Base-by-base conservation (phyloP, 1,140 invertebrate species). In the Acyrthosiphon pisum region DNA sequence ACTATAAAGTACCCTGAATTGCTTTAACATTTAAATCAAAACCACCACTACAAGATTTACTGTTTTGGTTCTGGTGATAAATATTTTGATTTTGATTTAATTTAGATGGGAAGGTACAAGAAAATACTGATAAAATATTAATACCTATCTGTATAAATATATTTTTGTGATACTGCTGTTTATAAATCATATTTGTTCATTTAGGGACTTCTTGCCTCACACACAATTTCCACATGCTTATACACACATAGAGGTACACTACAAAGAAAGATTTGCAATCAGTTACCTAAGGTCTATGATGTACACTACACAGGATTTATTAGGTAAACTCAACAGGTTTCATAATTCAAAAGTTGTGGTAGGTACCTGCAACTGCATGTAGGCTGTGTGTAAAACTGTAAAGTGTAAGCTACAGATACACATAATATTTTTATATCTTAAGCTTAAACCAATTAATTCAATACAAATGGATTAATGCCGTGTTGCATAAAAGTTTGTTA, bases 241-340 rank as follows among this genome's bases (percentile, higher is more conserved):
- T 26, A 83, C 91, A 26, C 93, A 94, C 88, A 88, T 94, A 23
- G 93, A 94, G 23, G 53, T 94, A 26, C 86, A 81, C 20, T 94
- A 90, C 88, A 93, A 94, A 41, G 93, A 94, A 81, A 50, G 93
- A 46, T 94, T 89, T 50, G 92, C 93, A 0, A 93, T 94, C n/a
- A 93, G 93, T 86, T 94, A 94, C 46, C 44, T 41, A 44, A 44
- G 93, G 81, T 93, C 68, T 23, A 90, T 93, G 46, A 93, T 83
- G 30, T 90, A 93, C 68, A 93, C 56, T 30, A 50, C 86, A 7
- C 92, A 89, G 6, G 92, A 93, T 94, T 41, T 94, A 84, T 50
- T 94, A 53, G 93, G 93, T 94, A 91, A 44, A 9, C 20, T 22
- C 30, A 76, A 76, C 30, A 14, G n/a, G 6, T 76, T 76, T 60